A percentile compares a stretch with the other conserved stretches of the same genome.
Evolutionary conservation across 2,888 invertebrate species (phyloP).

Genomic region (Caenorhabditis sp.): DNA sequence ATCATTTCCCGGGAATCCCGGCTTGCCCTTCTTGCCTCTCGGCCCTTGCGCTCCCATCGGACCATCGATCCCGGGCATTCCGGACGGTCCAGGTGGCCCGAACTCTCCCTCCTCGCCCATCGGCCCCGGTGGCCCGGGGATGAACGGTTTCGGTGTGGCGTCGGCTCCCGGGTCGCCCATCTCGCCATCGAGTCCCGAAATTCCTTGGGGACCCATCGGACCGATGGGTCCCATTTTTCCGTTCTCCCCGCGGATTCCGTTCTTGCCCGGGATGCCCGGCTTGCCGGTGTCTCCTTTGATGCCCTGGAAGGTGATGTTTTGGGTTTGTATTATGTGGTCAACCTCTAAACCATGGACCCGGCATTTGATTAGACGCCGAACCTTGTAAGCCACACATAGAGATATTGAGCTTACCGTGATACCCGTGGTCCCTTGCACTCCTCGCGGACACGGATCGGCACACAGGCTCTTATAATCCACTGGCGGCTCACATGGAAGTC

Average conservation of each 20-base stretch:
- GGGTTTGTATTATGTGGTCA: too few relatives aligned
- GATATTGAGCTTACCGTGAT: conserved; percentile 65
- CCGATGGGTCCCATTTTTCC: conserved; percentile 68
- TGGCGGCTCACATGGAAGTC: conserved; percentile 80
- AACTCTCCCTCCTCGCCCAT: conserved; percentile 72
- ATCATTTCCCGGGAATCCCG: conserved; percentile 74
- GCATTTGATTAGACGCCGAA: too few relatives aligned
- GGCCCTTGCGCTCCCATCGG: conserved; percentile 76
- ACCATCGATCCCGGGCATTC: conserved; percentile 79
- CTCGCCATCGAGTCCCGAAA: conserved; percentile 78
- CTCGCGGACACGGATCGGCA: conserved; percentile 80
- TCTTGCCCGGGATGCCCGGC: conserved; percentile 71
- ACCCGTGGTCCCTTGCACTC: conserved; percentile 78
- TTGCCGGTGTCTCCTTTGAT: conserved; percentile 76
- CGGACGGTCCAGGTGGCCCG: conserved; percentile 77
- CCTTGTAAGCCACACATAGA: too few relatives aligned
- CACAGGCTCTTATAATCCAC: conserved; percentile 78
- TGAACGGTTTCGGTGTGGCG: conserved; percentile 79
- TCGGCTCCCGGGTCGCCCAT: conserved; percentile 80
- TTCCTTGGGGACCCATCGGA: conserved; percentile 71
- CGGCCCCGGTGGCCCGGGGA: conserved; percentile 78
- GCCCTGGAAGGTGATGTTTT: conserved; percentile 69
- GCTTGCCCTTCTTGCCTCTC: conserved; percentile 76
- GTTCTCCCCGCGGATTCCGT: conserved; percentile 71
- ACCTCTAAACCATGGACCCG: too few relatives aligned